These are phyloP conservation scores for Oceanodroma leucorhoa DNA, from an alignment of 2,797 vertebrate genomes.

Conservation along the genomic window DNA sequence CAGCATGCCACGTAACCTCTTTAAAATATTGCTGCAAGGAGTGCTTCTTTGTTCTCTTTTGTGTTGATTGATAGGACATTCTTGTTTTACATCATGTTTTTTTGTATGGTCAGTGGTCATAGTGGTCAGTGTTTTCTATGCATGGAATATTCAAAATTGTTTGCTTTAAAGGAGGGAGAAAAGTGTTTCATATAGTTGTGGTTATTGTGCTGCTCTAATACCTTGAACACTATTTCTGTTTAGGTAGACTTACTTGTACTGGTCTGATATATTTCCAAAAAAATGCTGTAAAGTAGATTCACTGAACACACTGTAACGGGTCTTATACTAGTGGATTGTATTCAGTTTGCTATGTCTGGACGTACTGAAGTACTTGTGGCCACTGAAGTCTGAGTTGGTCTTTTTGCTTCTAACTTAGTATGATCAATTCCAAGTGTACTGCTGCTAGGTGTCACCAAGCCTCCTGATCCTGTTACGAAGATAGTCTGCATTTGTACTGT, in stretches of 20 bases:
- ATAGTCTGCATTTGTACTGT: neutral
- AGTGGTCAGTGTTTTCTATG: neutral
- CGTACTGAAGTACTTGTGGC: too few species aligned
- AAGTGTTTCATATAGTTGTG: neutral
- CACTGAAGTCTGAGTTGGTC: neutral
- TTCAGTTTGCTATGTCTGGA: neutral
- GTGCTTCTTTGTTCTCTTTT: neutral
- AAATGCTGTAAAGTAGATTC: neutral
- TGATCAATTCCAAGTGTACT: neutral
- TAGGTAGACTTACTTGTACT: neutral
- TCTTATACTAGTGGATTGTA: neutral
- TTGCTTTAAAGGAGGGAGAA: neutral
- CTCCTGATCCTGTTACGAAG: rapidly evolving
- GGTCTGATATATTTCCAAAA: neutral
- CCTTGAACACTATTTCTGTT: neutral
- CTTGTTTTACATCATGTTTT: neutral
- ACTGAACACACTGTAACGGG: neutral
- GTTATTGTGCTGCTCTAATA: neutral
- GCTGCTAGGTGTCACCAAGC: neutral
- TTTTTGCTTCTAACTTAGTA: neutral
- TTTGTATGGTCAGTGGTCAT: neutral
- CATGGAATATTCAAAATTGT: neutral
- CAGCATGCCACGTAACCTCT: neutral
- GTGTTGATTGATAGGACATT: neutral
- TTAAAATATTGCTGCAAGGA: neutral